These are phyloP conservation scores for Melieria omissa DNA, from an alignment of 2,888 invertebrate species.

Conservation along the genomic window DNA sequence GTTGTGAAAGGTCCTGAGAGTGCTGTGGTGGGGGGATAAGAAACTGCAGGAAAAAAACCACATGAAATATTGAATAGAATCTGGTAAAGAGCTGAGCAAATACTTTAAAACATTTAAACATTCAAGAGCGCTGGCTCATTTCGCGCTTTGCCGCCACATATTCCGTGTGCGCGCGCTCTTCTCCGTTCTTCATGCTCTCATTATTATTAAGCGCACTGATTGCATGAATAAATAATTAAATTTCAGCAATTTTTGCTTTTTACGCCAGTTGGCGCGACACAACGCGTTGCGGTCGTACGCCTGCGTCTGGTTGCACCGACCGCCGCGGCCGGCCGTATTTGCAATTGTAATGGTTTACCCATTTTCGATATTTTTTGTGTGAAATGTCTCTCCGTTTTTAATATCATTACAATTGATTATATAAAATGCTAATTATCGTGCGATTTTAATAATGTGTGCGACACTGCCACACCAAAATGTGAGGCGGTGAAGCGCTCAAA, in stretches of 20 bases:
- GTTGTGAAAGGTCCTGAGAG: constrained; percentile 56
- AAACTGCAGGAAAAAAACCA: constrained; percentile 51
- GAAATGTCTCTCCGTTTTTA: not conserved
- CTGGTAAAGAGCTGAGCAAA: not conserved
- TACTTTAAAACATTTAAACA: not conserved
- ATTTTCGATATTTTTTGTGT: not conserved
- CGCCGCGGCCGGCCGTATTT: constrained; percentile 35
- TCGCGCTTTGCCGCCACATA: no score
- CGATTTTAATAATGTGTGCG: constrained; percentile 53
- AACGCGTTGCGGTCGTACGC: no score
- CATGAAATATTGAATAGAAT: not conserved
- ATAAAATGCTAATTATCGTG: constrained; percentile 62
- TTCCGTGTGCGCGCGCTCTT: not conserved
- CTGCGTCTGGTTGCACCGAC: no score
- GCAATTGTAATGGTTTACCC: not conserved
- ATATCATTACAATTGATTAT: not conserved
- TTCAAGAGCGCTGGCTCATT: no score
- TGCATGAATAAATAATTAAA: constrained; percentile 39
- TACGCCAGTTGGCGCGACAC: no score
- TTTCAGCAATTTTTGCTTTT: constrained; percentile 36
- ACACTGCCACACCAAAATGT: constrained; percentile 11
- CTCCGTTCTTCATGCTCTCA: not conserved
- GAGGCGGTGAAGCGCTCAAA: not conserved
- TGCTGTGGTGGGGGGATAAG: constrained; percentile 64
- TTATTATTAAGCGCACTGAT: constrained; percentile 27